A percentile compares a stretch with the other conserved stretches of the same genome.
Conservation (phyloP, 2,113 vertebrate species). For the Chaetops frenatus region DNA sequence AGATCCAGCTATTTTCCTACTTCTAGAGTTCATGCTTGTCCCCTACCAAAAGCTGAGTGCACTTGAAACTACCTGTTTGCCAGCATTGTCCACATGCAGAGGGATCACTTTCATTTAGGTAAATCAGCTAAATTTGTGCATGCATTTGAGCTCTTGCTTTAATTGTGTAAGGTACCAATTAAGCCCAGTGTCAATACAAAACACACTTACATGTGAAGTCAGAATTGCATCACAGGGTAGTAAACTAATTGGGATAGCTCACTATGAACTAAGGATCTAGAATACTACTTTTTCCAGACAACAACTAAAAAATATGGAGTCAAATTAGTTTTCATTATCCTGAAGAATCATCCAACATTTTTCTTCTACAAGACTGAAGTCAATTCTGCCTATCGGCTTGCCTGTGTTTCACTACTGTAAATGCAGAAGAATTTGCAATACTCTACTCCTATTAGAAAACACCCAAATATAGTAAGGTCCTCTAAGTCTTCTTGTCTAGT, state of each 20-base stretch:
- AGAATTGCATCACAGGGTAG: neutral
- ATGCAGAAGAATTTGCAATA: neutral
- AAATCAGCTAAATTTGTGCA: neutral
- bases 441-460: neutral
- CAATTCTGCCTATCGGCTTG: neutral
- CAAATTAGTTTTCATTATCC: neutral
- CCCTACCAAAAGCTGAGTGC: neutral
- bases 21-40: neutral
- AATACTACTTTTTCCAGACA: neutral
- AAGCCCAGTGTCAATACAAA: neutral
- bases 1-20: neutral
- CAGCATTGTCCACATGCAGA: neutral
- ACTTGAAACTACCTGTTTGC: neutral
- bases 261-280: neutral
- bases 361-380: neutral
- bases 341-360: neutral
- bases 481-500: neutral
- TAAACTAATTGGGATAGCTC: neutral
- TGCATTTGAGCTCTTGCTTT: neutral
- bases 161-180: neutral
- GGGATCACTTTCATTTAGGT: neutral
- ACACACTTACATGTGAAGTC: fast-evolving
- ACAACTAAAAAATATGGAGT: neutral
- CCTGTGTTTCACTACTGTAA: neutral
- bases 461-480: neutral